Conservation (phyloP, 2,113 vertebrate genomes). For the Spermophilus dauricus region DNA sequence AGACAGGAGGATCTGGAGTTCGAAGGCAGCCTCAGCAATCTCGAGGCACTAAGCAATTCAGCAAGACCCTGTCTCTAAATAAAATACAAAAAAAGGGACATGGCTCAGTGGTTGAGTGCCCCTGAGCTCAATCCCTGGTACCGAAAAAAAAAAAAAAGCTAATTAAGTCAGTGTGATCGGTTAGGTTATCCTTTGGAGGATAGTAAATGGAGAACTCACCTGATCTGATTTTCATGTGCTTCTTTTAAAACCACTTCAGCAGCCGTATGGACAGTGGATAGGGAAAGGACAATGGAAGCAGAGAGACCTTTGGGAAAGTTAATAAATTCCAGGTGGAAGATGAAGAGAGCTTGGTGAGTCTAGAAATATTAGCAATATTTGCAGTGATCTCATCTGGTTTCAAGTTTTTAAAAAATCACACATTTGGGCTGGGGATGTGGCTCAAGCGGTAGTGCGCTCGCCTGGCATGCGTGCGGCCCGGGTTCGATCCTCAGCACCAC, state of each 20-base stretch:
- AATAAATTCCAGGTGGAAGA: background rate
- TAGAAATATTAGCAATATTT: background rate
- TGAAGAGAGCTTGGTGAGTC: background rate
- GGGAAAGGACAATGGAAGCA: background rate
- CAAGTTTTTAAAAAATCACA: background rate
- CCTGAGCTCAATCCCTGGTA: too few relatives aligned
- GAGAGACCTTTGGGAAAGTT: background rate
- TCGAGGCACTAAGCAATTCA: too few relatives aligned
- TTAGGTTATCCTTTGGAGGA: background rate
- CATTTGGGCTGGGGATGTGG: background rate
- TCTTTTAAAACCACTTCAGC: background rate
- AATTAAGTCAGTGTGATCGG: background rate
- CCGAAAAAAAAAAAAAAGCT: background rate
- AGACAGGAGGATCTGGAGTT: too few relatives aligned
- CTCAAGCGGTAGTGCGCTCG: too few relatives aligned
- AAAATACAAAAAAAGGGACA: too few relatives aligned
- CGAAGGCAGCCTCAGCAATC: too few relatives aligned
- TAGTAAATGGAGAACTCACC: background rate
- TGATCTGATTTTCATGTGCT: background rate
- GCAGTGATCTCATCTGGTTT: background rate
- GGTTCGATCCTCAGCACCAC: too few relatives aligned
- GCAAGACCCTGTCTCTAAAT: too few relatives aligned
- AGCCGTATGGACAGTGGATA: background rate
- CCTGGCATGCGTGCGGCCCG: too few relatives aligned
- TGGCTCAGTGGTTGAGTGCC: too few relatives aligned